Conservation (phyloP, 1,140 invertebrate genomes). For the Choristoneura fumiferana region DNA sequence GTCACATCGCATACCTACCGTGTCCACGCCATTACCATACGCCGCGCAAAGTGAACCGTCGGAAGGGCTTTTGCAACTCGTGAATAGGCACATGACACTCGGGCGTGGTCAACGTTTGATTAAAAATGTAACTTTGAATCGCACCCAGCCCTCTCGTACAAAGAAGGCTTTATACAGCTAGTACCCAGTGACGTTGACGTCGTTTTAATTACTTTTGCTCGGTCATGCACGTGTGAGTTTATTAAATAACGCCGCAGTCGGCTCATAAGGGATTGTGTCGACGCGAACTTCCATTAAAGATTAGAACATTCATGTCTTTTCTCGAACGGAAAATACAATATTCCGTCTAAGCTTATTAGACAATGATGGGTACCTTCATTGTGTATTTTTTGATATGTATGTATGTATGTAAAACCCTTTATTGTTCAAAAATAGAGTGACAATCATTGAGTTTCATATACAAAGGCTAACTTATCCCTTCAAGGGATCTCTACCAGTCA, state of each 20-base stretch:
- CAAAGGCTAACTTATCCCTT: no score
- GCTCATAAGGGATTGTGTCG: conserved; percentile 31
- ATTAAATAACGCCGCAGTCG: conserved; percentile 37
- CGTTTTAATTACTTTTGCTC: conserved; percentile 53
- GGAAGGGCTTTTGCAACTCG: conserved; percentile 53
- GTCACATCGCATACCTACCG: conserved; percentile 52
- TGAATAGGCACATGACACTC: conserved; percentile 58
- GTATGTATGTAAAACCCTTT: no score
- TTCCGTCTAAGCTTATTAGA: neutral
- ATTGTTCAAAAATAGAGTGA: no score
- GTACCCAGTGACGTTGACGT: conserved; percentile 39
- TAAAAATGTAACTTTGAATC: conserved; percentile 60
- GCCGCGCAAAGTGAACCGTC: conserved; percentile 50
- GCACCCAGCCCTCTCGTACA: conserved; percentile 44
- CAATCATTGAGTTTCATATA: no score
- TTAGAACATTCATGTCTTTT: conserved; percentile 13
- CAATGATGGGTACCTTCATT: no score
- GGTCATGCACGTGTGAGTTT: conserved; percentile 44
- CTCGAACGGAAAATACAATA: neutral
- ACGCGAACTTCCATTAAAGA: conserved; percentile 30
- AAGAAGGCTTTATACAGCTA: conserved; percentile 46
- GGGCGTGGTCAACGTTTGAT: conserved; percentile 63
- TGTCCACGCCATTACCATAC: conserved; percentile 65
- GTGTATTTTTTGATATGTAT: no score
- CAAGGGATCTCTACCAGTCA: no score